A percentile compares a stretch with the other conserved stretches of the same genome.
phyloP scores from a whole-genome alignment of 2,113 vertebrate genomes.

The Ivindomyrus marchei region DNA sequence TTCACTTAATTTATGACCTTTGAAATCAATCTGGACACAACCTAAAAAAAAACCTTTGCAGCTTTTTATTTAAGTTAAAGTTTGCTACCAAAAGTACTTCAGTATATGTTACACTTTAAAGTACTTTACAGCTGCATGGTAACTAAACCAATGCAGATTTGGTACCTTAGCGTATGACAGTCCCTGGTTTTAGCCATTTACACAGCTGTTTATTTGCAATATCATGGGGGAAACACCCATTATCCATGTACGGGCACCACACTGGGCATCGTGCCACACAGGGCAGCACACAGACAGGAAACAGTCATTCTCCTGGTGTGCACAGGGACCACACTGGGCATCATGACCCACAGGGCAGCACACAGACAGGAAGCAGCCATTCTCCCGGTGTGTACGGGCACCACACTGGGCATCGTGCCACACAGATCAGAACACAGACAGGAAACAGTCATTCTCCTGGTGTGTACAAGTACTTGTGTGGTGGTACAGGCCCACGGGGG shows the following conservation, averaged over 20 bases:
- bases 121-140: neutral
- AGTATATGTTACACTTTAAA: neutral
- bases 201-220: neutral
- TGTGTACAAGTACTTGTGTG: conserved; percentile 31
- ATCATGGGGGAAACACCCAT: neutral
- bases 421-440: neutral
- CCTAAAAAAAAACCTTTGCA: neutral
- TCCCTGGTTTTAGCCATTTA: neutral
- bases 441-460: neutral
- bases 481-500: conserved; percentile 69
- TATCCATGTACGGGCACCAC: neutral
- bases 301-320: neutral
- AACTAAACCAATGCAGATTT: neutral
- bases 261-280: neutral
- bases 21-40: neutral
- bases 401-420: neutral
- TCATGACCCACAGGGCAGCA: neutral
- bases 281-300: neutral
- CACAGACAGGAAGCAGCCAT: neutral
- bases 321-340: neutral
- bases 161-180: neutral
- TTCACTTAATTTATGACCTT: neutral
- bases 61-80: neutral
- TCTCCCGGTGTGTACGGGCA: neutral
- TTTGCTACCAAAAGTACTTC: neutral